phyloP scores from a whole-genome alignment of 2,888 invertebrate genomes.

The Linnaemya tessellans region DNA sequence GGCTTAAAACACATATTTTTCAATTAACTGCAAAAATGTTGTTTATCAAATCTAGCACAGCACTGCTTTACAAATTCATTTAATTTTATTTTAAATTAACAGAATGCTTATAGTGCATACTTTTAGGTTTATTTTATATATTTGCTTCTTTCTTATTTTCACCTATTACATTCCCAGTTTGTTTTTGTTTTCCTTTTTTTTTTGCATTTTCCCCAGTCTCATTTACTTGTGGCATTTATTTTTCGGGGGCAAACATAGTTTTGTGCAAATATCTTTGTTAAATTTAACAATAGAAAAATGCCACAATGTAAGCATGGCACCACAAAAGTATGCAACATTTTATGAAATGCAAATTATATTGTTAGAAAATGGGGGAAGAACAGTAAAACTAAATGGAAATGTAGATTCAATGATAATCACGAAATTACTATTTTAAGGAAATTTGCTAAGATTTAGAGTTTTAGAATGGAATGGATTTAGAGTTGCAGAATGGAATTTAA shows the following conservation, averaged over 20 bases:
- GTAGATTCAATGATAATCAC: not conserved
- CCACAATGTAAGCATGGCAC: slow-evolving; percentile 56
- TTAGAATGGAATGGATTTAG: too few relatives aligned
- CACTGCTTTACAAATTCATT: slow-evolving; percentile 34
- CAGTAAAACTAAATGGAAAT: not conserved
- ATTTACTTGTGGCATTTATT: slow-evolving; percentile 64
- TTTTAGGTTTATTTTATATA: slow-evolving; percentile 42
- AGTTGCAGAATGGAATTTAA: too few relatives aligned
- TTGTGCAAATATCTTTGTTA: slow-evolving; percentile 53
- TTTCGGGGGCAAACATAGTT: slow-evolving; percentile 40
- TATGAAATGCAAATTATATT: slow-evolving; percentile 40
- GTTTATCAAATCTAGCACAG: not conserved
- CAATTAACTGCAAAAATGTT: slow-evolving; percentile 42
- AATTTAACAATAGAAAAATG: slow-evolving; percentile 51
- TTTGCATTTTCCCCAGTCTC: slow-evolving; percentile 26
- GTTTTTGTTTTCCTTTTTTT: slow-evolving; percentile 28
- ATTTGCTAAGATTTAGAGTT: not conserved
- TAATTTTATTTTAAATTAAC: slow-evolving; percentile 26
- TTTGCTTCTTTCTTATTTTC: not conserved
- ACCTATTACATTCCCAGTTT: not conserved
- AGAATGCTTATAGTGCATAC: slow-evolving; percentile 45
- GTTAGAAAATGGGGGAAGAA: not conserved
- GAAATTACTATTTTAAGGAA: not conserved
- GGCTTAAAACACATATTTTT: slow-evolving; percentile 3
- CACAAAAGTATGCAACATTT: slow-evolving; percentile 66